Base-by-base conservation (phyloP, 2,113 vertebrate genomes). In the Channa argus region DNA sequence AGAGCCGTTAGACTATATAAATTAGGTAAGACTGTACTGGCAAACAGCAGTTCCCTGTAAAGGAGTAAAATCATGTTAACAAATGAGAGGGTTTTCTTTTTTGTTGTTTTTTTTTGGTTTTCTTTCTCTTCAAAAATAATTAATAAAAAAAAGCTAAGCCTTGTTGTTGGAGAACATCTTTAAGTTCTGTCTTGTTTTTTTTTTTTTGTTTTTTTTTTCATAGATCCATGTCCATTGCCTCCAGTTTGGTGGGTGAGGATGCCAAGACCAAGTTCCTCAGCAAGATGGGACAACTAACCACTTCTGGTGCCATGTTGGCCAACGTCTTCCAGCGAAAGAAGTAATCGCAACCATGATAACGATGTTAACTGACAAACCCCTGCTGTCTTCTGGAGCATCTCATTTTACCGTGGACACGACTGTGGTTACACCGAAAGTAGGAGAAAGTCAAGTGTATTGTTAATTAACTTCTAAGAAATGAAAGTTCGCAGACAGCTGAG, bases 251-350 rank as follows among this genome's bases (percentile, higher is more conserved):
- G 79, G 97, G 97, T 15, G 98, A 99, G 93, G 98, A 99, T 52
- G 97, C 98, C 73, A 99, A 99, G 94, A 99, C 97, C 86, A 99
- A 99, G 94, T 99, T 99, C 90, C 91, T 99, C 89, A 99, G 97
- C 89, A 99, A 99, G 95, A 98, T 99, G 98, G 98, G 98, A 82
- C 98, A 99, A 93, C 91, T 99, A 90, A 99, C 98, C 63, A 99
- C 98, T 0, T 99, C 98, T 1, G 96, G 98, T 39, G 98, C 97
- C 74, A 99, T 99, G 98, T 47, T 99, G 94, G 98, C 98, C 67
- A 99, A 98, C 2, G 98, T 99, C 90, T 99, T 99, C 93, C 98
- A 99, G 95, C 96, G 98, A 66, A 99, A 99, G 94, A 99, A 99
- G 87, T 88, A 80, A 92, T 71, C 75, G 0, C 88, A 54, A 78